Evolutionary conservation across 1,140 invertebrate species (phyloP).

Genomic region (Chymomyza costata): DNA sequence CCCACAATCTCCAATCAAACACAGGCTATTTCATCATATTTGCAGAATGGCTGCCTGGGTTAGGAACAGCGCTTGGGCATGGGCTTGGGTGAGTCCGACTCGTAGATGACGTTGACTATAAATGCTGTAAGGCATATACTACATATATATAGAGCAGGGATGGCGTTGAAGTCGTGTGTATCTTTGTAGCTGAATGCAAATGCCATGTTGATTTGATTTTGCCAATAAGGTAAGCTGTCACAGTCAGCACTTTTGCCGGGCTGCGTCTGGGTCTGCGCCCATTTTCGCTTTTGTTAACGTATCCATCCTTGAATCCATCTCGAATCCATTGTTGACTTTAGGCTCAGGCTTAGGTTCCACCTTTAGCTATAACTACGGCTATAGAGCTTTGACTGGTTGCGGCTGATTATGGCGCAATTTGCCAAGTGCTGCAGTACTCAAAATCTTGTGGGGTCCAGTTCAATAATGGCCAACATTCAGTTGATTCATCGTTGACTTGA

Average conservation of each 20-base stretch:
- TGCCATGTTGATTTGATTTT: slow-evolving; percentile 73
- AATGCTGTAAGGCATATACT: not conserved
- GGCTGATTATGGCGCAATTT: slow-evolving; percentile 70
- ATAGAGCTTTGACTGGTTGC: slow-evolving; percentile 19
- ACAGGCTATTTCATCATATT: slow-evolving; percentile 44
- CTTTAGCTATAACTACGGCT: too few relatives aligned
- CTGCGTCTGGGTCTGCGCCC: slow-evolving; percentile 29
- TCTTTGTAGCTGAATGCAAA: slow-evolving; percentile 61
- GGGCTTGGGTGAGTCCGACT: not conserved
- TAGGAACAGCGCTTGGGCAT: not conserved
- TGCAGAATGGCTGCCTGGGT: slow-evolving; percentile 38
- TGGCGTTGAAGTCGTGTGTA: slow-evolving; percentile 25
- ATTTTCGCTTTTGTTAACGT: slow-evolving; percentile 43
- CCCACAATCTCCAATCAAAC: not conserved
- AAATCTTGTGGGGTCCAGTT: slow-evolving; percentile 15
- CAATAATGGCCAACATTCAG: too few relatives aligned
- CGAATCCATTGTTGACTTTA: slow-evolving; percentile 59
- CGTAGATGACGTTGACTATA: slow-evolving; percentile 10
- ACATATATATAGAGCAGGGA: too few relatives aligned
- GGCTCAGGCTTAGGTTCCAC: slow-evolving; percentile 23
- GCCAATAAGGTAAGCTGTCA: slow-evolving; percentile 72
- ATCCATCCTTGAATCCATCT: slow-evolving; percentile 7
- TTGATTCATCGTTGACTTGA: not conserved
- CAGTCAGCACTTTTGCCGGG: slow-evolving; percentile 68
- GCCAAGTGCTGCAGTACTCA: slow-evolving; percentile 57